These are phyloP conservation scores for Pseudomugil tenellus DNA, from an alignment of 2,797 vertebrate genomes.

Conservation along the genomic window DNA sequence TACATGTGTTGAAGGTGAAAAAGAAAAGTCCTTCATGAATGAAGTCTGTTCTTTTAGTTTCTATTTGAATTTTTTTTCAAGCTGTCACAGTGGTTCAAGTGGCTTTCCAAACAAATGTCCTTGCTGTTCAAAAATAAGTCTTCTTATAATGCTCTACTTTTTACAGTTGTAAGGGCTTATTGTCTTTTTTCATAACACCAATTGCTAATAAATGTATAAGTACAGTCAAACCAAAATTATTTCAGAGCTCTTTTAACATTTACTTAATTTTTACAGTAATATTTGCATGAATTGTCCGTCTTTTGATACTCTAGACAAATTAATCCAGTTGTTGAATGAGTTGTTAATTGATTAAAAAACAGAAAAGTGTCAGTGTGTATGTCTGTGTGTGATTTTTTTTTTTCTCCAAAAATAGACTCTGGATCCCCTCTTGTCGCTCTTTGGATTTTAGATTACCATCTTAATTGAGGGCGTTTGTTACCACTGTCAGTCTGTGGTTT, in stretches of 20 bases:
- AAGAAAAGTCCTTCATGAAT: conserved; percentile 5
- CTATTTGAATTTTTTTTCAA: conserved; percentile 16
- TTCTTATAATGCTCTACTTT: neutral
- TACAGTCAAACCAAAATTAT: neutral
- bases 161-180: neutral
- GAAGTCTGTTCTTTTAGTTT: conserved; percentile 9
- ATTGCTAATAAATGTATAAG: neutral
- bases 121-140: neutral
- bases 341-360: neutral
- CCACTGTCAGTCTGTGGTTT: neutral
- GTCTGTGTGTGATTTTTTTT: too few relatives aligned
- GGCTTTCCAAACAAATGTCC: conserved; percentile 4
- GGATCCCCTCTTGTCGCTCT: neutral
- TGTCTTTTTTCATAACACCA: neutral
- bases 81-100: neutral
- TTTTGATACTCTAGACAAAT: neutral
- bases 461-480: neutral
- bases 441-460: neutral
- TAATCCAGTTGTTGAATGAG: neutral
- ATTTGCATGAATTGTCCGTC: neutral
- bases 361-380: neutral
- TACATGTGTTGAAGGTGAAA: conserved; percentile 4
- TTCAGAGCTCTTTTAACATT: too few relatives aligned
- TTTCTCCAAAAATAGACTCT: neutral
- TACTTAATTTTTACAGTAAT: neutral